Evolutionary conservation across 2,113 vertebrate genomes (phyloP), one percentile per base, ranked within the genome.

Genomic region (Oreochromis spilurus): DNA sequence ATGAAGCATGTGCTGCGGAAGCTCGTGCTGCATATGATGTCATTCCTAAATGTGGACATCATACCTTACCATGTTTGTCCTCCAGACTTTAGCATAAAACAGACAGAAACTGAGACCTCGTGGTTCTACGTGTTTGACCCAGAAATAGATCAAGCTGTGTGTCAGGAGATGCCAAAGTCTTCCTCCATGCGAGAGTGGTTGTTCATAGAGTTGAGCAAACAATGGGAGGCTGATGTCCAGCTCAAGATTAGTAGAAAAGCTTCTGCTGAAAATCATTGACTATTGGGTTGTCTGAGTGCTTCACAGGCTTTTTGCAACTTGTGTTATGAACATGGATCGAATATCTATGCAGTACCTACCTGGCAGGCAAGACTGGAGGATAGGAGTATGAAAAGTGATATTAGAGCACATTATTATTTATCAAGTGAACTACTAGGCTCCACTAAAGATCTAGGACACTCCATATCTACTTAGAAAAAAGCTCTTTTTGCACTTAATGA

Each of bases 11-110:
- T 45, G 54, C 55, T 80, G 9, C 55, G 16, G 31, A 79, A 43
- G 38, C 79, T 77, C n/a, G 9, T 3, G 4, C 36, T 40, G 54
- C 29, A 72, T 31, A 21, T 90, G 88, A 94, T 72, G 88, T 92
- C 92, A 90, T 43, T 29, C 82, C 90, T 94, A 93, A 93, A 93
- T 87, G 87, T 53, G 88, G 91, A 84, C n/a, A 82, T 92, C 83
- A 84, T 89, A 91, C 93, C 90, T 90, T 79, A 91, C 90, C 89
- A 90, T 92, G 85, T 92, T 92, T 87, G 88, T 84, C 81, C 85
- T 84, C 65, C n/a, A 19, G 24, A 57, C 83, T 82, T 83, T 31
- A 65, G 29, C 87, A 13, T 34, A 77, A 88, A 94, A 90, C 84
- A 79, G 79, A 87, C 85, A 80, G 58, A 83, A 86, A 81, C 43